phyloP scores from a whole-genome alignment of 2,113 vertebrate genomes.

The Petrocephalus microphthalmus region DNA sequence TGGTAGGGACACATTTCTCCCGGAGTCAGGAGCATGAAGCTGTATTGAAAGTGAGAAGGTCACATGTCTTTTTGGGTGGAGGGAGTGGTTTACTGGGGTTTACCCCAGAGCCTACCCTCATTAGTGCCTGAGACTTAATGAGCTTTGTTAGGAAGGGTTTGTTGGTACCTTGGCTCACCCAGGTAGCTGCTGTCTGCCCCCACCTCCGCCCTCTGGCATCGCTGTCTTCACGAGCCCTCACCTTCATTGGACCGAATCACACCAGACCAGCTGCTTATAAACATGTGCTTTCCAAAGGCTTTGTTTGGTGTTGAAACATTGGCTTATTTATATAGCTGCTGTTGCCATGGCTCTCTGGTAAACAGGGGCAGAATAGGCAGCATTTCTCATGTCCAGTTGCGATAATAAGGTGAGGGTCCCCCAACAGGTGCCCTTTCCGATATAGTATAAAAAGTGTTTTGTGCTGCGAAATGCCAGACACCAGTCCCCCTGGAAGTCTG shows the following conservation, averaged over 20 bases:
- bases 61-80: too few relatives aligned
- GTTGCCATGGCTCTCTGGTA: background rate
- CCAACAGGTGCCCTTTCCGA: constrained; percentile 31
- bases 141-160: background rate
- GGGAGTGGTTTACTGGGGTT: background rate
- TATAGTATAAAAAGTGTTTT: constrained; percentile 4
- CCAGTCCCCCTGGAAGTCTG: constrained; percentile 33
- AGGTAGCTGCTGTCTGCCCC: background rate
- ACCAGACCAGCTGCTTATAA: background rate
- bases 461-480: constrained; percentile 44
- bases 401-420: constrained; percentile 20
- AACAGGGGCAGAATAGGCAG: background rate
- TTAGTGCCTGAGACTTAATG: background rate
- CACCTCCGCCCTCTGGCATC: background rate
- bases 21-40: background rate
- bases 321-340: background rate
- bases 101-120: background rate
- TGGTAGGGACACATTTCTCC: background rate
- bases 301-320: background rate
- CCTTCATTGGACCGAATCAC: background rate
- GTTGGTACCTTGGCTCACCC: too few relatives aligned
- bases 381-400: constrained; percentile 3
- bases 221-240: background rate
- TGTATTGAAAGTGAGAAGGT: background rate
- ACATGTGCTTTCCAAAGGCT: constrained; percentile 1